Base-by-base conservation (phyloP, 1,140 invertebrate species). In the Pentalonia nigronervosa region DNA sequence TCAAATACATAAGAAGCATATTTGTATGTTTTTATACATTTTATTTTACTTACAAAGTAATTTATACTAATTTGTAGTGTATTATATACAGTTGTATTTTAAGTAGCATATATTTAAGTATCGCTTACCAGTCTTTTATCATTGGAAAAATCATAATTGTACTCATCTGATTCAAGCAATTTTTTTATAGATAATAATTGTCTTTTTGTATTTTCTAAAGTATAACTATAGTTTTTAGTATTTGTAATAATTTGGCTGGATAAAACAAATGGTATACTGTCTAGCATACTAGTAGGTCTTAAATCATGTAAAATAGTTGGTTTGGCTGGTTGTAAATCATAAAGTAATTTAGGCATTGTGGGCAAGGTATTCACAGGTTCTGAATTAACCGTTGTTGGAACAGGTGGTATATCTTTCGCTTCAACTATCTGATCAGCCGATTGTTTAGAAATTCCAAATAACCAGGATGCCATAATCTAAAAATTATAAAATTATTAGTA, bases 91-190 rank as follows among this genome's bases (percentile, higher is more conserved):
- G 11, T 86, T 25, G 0, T 30, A 30, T 91, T 36, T 92, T 83
- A 84, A 30, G n/a, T 0, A 84, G 25, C 0, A 83, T 83, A 92
- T n/a, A 17, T 17, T 67, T 45, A 30, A 50, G 60, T 30, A 53
- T 92, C 25, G 17, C 14, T 93, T 23, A 86, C 23, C 47, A 93
- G 6, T 84, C 8, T 83, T 56, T 50, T 86, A 86, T 93, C 91
- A 86, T 93, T 93, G 45, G 91, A 93, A 93, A 93, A 93, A 84
- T 93, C 91, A 41, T 93, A 93, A 45, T 93, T 45, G 36, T 41
- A 84, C 0, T 30, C 50, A 45, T 45, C 91, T 53, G 91, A 93
- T 7, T 93, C 91, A 50, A 93, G 48, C 17, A 21, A 17, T 56
- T 93, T 36, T 86, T 93, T 93, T 76, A 93, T 14, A 60, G 91